Base-by-base conservation (phyloP, 2,888 invertebrate genomes). In the Galeopsomyia nigrocyanea region DNA sequence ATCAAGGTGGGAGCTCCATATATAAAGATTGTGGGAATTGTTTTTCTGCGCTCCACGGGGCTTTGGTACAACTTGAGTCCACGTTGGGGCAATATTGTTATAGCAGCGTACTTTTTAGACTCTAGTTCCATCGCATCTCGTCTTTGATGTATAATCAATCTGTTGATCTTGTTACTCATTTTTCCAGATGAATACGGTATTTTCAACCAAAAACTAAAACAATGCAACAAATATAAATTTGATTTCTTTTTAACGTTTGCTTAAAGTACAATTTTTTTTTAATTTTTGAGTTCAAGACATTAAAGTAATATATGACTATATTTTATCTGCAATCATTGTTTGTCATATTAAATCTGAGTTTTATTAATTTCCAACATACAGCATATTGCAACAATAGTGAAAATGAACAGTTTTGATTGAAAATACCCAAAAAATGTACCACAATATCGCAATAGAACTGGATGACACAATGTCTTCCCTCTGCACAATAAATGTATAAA, bases 21-120 rank as follows among this genome's bases (percentile, higher is more conserved):
- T 63, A 81, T 80, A 75, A 81, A 80, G 80, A 83, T 83, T 84
- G 84, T 84, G 83, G 83, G 83, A 84, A 83, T 84, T 84, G 83
- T 84, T 84, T 84, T 84, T 84, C 84, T 84, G 83, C 82, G 83
- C 82, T 79, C 79, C 81, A 75, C 77, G 75, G 78, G 80, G 69
- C 75, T 69, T 65, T 68, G 26, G 71, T 66, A 67, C 51, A 75
- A 61, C 66, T 73, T 56, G 72, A 73, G 73, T 78, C 80, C 78
- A 76, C 68, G 77, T 77, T 78, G 80, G 81, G 79, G 82, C 80
- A 83, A 77, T 80, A 81, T 82, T 80, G 79, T 82, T 80, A 82
- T 81, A 81, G 83, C 83, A 80, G 79, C 70, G 80, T 82, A 83
- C 81, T 81, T 82, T 80, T 80, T 60, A 50, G 67, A 70, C 70